A percentile compares a stretch with the other conserved stretches of the same genome.
phyloP scores from a whole-genome alignment of 92 coral and sea anemone genomes.

The Phymanthus crucifer region DNA sequence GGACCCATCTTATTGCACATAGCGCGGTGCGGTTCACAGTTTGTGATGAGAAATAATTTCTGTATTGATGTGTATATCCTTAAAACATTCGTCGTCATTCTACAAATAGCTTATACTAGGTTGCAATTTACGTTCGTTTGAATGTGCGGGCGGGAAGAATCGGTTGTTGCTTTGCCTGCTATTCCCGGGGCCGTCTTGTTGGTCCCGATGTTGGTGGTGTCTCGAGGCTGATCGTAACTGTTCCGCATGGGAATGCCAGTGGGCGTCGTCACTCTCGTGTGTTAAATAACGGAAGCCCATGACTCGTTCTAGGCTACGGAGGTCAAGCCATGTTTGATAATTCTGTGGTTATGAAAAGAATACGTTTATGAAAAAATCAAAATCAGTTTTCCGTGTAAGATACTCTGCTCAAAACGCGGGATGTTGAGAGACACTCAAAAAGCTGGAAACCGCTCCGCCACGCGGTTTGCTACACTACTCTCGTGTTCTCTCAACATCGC shows the following conservation, averaged over 20 bases:
- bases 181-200: conserved; percentile 40
- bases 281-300: conserved; percentile 93
- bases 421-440: too few species aligned
- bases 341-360: conserved; percentile 64
- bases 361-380: too few species aligned
- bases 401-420: too few species aligned
- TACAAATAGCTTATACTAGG: conserved; percentile 87
- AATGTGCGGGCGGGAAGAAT: conserved; percentile 75
- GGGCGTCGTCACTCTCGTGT: conserved; percentile 95
- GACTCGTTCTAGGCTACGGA: conserved; percentile 89
- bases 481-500: too few species aligned
- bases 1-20: neutral
- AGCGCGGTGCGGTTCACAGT: neutral
- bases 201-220: conserved; percentile 51
- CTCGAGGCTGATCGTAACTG: conserved; percentile 67
- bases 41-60: conserved; percentile 10
- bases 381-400: too few species aligned
- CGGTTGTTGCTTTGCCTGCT: conserved; percentile 65
- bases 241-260: conserved; percentile 84
- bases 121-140: conserved; percentile 73
- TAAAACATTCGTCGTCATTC: neutral
- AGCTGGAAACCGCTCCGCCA: too few species aligned
- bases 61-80: neutral
- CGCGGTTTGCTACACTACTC: too few species aligned
- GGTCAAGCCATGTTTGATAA: conserved; percentile 95